Evolutionary conservation across 2,113 vertebrate genomes (phyloP).

Genomic region (Hippocampus barbouri): DNA sequence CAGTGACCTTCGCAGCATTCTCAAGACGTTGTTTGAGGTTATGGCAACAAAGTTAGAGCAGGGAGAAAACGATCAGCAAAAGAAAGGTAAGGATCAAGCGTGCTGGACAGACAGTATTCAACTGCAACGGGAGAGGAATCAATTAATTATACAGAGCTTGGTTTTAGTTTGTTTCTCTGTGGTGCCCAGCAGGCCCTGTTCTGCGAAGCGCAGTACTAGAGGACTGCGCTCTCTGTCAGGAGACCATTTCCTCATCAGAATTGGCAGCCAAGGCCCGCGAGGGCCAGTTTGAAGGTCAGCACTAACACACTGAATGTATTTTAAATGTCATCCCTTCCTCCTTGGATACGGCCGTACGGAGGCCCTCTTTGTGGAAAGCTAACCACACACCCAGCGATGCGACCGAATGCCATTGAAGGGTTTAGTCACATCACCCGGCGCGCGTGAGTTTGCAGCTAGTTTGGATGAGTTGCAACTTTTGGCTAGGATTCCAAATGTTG

Average conservation of each 20-base stretch:
- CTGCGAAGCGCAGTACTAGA: constrained; percentile 83
- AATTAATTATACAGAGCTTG: neutral
- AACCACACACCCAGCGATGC: no score
- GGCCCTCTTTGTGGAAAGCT: constrained; percentile 31
- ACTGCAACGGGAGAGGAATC: neutral
- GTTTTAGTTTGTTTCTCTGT: constrained; percentile 20
- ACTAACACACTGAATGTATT: constrained; percentile 7
- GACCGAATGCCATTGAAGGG: neutral
- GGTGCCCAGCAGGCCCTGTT: constrained; percentile 73
- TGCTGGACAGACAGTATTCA: neutral
- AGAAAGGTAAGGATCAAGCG: constrained; percentile 75
- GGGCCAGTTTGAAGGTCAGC: constrained; percentile 91
- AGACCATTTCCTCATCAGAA: constrained; percentile 88
- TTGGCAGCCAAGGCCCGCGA: constrained; percentile 87
- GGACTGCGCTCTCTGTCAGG: constrained; percentile 94
- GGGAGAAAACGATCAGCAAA: constrained; percentile 81
- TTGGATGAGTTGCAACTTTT: neutral
- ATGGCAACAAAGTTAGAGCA: constrained; percentile 93
- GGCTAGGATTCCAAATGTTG: neutral
- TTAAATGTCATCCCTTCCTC: constrained; percentile 7
- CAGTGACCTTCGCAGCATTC: constrained; percentile 92
- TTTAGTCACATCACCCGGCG: no score
- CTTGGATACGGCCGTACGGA: constrained; percentile 2
- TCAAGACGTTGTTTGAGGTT: constrained; percentile 96
- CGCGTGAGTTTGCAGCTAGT: no score